A percentile compares a stretch with the other conserved stretches of the same genome.
These are phyloP conservation scores for Martes martes DNA, from an alignment of 2,113 vertebrate species.

Conservation along the genomic window DNA sequence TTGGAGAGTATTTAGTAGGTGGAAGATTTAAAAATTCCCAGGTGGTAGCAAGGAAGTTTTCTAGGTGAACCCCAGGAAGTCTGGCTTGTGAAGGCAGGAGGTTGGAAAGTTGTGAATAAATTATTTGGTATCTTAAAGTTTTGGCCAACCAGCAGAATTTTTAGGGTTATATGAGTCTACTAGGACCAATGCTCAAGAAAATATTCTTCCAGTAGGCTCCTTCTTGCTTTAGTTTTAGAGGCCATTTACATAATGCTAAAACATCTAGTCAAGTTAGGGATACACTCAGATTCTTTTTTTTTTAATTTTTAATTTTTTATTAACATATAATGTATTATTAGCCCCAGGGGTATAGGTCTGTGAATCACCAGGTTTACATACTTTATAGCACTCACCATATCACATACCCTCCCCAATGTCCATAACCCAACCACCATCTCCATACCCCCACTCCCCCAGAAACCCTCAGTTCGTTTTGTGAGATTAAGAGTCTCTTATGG, in stretches of 20 bases:
- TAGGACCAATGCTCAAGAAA: background rate
- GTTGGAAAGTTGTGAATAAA: background rate
- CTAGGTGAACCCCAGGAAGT: background rate
- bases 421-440: too few species aligned
- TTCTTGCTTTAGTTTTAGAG: conserved; percentile 42
- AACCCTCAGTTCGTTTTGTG: too few species aligned
- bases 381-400: too few species aligned
- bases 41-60: conserved; percentile 28
- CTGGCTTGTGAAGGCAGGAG: background rate
- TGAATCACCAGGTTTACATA: too few species aligned
- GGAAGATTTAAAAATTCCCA: conserved; percentile 34
- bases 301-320: too few species aligned
- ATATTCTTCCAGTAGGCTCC: background rate
- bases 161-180: background rate
- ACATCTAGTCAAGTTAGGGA: conserved; percentile 21
- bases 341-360: too few species aligned
- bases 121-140: conserved; percentile 39
- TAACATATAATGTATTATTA: too few species aligned
- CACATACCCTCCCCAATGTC: too few species aligned
- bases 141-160: background rate
- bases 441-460: too few species aligned
- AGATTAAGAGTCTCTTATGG: too few species aligned
- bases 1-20: conserved; percentile 43
- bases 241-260: background rate
- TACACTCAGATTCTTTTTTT: background rate